Evolutionary conservation across 1,140 invertebrate species (phyloP), one percentile per base, ranked within the genome.

Genomic region (Drosophila lacertosa): DNA sequence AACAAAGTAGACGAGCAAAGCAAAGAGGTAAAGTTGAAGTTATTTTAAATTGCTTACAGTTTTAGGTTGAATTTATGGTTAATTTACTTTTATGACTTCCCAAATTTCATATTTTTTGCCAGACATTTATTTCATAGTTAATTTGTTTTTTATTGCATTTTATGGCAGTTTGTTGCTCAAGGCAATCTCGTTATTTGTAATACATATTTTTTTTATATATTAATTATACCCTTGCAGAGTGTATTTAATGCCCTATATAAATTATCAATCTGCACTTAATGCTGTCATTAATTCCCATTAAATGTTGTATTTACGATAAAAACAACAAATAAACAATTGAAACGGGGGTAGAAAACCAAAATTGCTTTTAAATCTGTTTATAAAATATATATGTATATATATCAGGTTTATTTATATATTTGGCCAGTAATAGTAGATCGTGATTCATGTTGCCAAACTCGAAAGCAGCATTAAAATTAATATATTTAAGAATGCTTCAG

Each of bases 61-160:
- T 68, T 59, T 40, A 13, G 18, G 26, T 16, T 10, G 50, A 71
- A 67, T 72, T 65, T 76, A 74, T 73, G 51, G 48, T 18, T 84
- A 86, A 80, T 80, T 83, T 65, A 63, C 15, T 83, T 86, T 76
- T 62, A 76, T 73, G 81, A 68, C 39, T 55, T 42, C 18, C 35
- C 53, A 47, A 65, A 48, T 35, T 73, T 39, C 26, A 74, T 54
- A 24, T 77, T 64, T 77, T 64, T 54, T 35, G 24, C 54, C 35
- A 57, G 60, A 74, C 42, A 40, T 33, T 59, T 51, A 42, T 42
- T 54, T 42, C 39, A 63, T 48, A 50, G 42, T 69, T 42, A 40
- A 65, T 55, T 53, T 47, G 26, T 45, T 53, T 65, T 80, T 73
- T 83, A 84, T 83, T 80, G 80, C 76, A 75, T 76, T 69, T 72